Conservation (phyloP, 2,888 invertebrate species). For the Acronicta aceris region DNA sequence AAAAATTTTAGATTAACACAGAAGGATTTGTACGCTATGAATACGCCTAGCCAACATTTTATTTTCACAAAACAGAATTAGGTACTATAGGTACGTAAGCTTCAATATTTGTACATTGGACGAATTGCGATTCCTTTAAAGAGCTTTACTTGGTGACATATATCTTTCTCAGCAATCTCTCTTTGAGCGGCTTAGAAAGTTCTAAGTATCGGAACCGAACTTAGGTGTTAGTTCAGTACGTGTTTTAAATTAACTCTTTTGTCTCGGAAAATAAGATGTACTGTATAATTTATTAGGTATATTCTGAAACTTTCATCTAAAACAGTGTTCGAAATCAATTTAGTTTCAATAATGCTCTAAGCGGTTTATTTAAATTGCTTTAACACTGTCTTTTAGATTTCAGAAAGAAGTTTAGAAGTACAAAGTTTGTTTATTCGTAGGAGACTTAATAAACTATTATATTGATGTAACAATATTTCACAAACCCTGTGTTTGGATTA, state of each 20-base stretch:
- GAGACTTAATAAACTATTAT: not conserved
- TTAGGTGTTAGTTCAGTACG: slow-evolving; percentile 49
- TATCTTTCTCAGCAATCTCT: slow-evolving; percentile 47
- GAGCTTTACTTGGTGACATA: slow-evolving; percentile 20
- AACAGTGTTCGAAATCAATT: slow-evolving; percentile 18
- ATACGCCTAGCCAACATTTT: not conserved
- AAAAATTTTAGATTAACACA: too few species aligned
- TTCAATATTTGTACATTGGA: slow-evolving; percentile 30
- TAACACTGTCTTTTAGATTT: not conserved
- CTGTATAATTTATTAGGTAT: slow-evolving; percentile 44
- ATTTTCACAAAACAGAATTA: not conserved
- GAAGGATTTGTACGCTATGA: too few species aligned
- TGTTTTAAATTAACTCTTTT: slow-evolving; percentile 47
- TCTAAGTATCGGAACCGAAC: slow-evolving; percentile 53
- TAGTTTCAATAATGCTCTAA: slow-evolving; percentile 17
- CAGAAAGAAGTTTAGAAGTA: too few species aligned
- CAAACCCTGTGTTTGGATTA: not conserved
- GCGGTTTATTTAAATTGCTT: slow-evolving; percentile 16
- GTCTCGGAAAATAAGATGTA: slow-evolving; percentile 36
- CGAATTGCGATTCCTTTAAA: slow-evolving; percentile 14
- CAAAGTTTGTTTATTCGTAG: slow-evolving; percentile 1
- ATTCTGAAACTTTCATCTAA: slow-evolving; percentile 22
- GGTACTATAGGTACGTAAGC: slow-evolving; percentile 14
- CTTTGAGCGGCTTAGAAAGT: slow-evolving; percentile 54
- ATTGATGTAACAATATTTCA: too few species aligned